Percentiles rank a stretch among this genome's conserved stretches.
Evolutionary conservation across 2,797 vertebrate species (phyloP).

Genomic region (Champsocephalus esox): DNA sequence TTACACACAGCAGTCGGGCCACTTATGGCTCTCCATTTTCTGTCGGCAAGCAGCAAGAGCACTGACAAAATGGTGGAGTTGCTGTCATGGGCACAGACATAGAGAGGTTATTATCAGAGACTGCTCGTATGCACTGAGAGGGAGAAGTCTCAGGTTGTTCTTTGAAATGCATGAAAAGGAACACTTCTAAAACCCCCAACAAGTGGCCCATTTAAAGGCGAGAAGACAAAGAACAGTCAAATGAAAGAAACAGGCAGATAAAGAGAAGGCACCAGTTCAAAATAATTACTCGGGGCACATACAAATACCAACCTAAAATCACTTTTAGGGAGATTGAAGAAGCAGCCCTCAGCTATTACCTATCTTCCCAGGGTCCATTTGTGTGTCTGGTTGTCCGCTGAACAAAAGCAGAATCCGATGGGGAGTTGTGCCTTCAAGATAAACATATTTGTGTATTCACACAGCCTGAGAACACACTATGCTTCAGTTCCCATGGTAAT

Average conservation of each 20-base stretch:
- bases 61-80: slow-evolving; percentile 57
- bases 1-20: slow-evolving; percentile 47
- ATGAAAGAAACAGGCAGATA: background rate
- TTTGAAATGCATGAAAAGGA: slow-evolving; percentile 28
- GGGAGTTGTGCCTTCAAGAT: slow-evolving; percentile 18
- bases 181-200: background rate
- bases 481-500: slow-evolving; percentile 32
- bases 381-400: slow-evolving; percentile 8
- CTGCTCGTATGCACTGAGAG: background rate
- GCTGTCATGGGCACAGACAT: slow-evolving; percentile 51
- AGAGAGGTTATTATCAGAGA: slow-evolving; percentile 39
- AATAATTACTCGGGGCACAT: slow-evolving; percentile 6
- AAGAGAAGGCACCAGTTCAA: background rate
- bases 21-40: slow-evolving; percentile 56
- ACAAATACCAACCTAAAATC: background rate
- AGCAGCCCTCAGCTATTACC: slow-evolving; percentile 14
- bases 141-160: slow-evolving; percentile 2
- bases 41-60: slow-evolving; percentile 28
- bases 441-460: slow-evolving; percentile 12
- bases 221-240: background rate
- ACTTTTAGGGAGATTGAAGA: background rate
- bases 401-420: slow-evolving; percentile 1
- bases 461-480: slow-evolving; percentile 1
- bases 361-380: slow-evolving; percentile 6
- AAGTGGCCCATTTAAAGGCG: background rate